Evolutionary conservation across 2,888 invertebrate genomes (phyloP).

Genomic region (Cistogaster globosa): DNA sequence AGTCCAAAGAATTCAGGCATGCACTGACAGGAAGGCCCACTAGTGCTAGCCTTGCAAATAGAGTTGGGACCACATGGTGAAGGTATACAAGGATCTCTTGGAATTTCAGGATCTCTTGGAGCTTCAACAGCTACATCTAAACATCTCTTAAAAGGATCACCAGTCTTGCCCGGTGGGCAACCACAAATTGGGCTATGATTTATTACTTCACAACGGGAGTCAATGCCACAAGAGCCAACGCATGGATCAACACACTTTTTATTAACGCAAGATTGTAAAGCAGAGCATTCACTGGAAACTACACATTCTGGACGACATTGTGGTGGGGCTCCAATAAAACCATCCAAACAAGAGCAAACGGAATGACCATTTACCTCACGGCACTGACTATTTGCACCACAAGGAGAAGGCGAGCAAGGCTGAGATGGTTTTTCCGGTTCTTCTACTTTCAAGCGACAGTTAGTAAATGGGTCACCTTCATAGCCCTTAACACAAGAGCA

Average conservation of each 20-base stretch:
- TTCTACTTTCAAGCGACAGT: conserved; percentile 83
- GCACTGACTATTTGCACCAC: conserved; percentile 87
- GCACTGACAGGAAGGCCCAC: conserved; percentile 89
- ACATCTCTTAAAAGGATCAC: conserved; percentile 91
- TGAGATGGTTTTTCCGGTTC: conserved; percentile 72
- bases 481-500: conserved; percentile 88
- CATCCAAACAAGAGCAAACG: conserved; percentile 88
- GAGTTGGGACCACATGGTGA: conserved; percentile 93
- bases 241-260: conserved; percentile 89
- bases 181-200: conserved; percentile 89
- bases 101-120: conserved; percentile 77
- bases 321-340: conserved; percentile 88
- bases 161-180: conserved; percentile 86
- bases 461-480: conserved; percentile 88
- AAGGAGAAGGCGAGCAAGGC: conserved; percentile 85
- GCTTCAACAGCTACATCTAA: conserved; percentile 84
- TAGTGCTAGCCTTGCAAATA: conserved; percentile 87
- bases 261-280: conserved; percentile 86
- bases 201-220: conserved; percentile 88
- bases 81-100: conserved; percentile 87
- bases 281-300: conserved; percentile 87
- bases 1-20: conserved; percentile 89
- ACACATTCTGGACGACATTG: conserved; percentile 88
- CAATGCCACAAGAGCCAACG: conserved; percentile 88
- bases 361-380: conserved; percentile 85